Evolutionary conservation across 2,797 vertebrate species (phyloP).

Genomic region (Lagorchestes hirsutus): DNA sequence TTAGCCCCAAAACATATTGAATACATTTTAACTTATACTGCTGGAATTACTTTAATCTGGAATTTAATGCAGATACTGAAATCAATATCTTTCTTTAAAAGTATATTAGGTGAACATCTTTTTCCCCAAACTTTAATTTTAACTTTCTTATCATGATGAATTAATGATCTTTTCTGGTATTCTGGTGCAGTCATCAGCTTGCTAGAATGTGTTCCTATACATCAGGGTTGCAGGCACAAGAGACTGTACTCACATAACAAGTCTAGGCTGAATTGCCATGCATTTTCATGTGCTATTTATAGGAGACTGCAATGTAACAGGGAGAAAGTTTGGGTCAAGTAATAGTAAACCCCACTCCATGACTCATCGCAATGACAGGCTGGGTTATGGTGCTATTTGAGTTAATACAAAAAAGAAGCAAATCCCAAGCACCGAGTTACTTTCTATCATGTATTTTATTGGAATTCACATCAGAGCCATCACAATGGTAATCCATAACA

Average conservation of each 20-base stretch:
- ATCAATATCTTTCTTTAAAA: not conserved
- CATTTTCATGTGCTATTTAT: conserved; percentile 12
- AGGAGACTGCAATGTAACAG: not conserved
- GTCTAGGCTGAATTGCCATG: accelerated
- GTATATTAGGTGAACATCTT: not conserved
- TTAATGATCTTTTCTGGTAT: not conserved
- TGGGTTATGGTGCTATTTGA: conserved; percentile 39
- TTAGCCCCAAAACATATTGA: conserved; percentile 34
- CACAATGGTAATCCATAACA: conserved; percentile 71
- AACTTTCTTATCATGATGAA: accelerated
- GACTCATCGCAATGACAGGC: conserved; percentile 69
- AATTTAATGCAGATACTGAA: not conserved
- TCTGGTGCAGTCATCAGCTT: accelerated
- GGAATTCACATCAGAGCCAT: conserved; percentile 73
- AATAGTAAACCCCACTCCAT: not conserved
- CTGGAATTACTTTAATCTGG: not conserved
- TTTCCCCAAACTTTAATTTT: not conserved
- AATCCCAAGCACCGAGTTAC: conserved; percentile 55
- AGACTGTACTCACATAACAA: accelerated
- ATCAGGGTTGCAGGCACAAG: not conserved
- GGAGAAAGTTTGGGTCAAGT: not conserved
- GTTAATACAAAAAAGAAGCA: conserved; percentile 55
- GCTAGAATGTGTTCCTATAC: accelerated
- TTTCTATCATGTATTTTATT: conserved; percentile 70
- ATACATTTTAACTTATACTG: conserved; percentile 12